phyloP scores from a whole-genome alignment of 2,888 invertebrate species.

The Ochropacha duplaris region DNA sequence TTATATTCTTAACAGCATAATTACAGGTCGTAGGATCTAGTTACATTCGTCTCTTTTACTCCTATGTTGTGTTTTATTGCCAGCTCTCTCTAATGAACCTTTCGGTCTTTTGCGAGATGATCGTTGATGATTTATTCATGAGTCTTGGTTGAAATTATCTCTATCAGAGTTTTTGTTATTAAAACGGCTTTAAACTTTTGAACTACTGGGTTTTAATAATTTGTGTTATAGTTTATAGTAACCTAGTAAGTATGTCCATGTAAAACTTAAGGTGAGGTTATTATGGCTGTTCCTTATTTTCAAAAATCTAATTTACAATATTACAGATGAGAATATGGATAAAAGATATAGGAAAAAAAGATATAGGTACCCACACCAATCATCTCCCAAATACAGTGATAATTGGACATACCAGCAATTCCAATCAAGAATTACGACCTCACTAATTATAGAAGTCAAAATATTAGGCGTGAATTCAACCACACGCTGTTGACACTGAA shows the following conservation, averaged over 20 bases:
- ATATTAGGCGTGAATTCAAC: constrained; percentile 31
- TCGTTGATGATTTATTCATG: constrained; percentile 60
- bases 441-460: constrained; percentile 40
- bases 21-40: constrained; percentile 56
- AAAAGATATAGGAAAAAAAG: neutral
- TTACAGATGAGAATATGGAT: no score
- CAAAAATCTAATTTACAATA: no score
- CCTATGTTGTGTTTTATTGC: constrained; percentile 15
- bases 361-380: neutral
- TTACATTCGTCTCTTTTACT: constrained; percentile 41
- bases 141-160: constrained; percentile 45
- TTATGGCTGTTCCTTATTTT: no score
- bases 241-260: no score
- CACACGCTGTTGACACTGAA: neutral
- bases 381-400: constrained; percentile 4
- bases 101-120: constrained; percentile 47
- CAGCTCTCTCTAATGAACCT: constrained; percentile 38
- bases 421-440: constrained; percentile 7
- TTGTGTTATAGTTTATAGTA: constrained; percentile 13
- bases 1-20: constrained; percentile 73
- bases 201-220: constrained; percentile 57
- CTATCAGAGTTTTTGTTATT: constrained; percentile 43
- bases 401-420: constrained; percentile 20
- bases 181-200: constrained; percentile 49
- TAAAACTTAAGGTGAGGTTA: no score